Evolutionary conservation across 2,113 vertebrate species (phyloP), one percentile per base, ranked within the genome.

Genomic region (Peromyscus maniculatus): DNA sequence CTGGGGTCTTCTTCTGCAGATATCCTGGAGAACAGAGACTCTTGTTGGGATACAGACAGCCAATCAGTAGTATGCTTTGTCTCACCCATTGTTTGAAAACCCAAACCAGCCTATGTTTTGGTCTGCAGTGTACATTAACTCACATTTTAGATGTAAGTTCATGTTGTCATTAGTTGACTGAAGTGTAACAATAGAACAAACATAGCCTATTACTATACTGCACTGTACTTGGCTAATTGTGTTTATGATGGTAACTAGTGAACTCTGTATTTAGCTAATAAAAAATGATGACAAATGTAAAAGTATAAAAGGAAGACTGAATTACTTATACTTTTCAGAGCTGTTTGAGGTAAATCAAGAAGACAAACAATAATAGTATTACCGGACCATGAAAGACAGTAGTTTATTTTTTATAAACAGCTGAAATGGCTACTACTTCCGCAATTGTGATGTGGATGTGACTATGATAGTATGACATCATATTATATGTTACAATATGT

Each of bases 161-260:
- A 82, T 95, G 66, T 55, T 96, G 77, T 93, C 97, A 91, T 92
- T 91, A 11, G 3, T 90, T 66, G 75, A 93, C 88, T 66, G 95
- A 96, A 90, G 49, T 49, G 43, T 36, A 94, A 96, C 69, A 96
- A 96, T 89, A 96, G 75, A 96, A 97, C 46, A 94, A 96, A 93
- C 71, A 57, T 10, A 94, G 43, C 11, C 49, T 90, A 31, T 91
- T 71, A 67, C 59, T 93, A 46, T 84, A 93, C 66, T 39, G 83
- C 43, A 69, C 93, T 91, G 13, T 77, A 89, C n/a, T 89, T 77
- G 80, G 52, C 13, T 43, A 5, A 90, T 43, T 95, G n/a, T 57
- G n/a, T 57, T 95, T 94, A 86, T 97, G 84, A 46, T 24, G 83
- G 52, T 94, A 92, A 39, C 13, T 93, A 93, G 78, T 75, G 39